Conservation (phyloP, 2,888 invertebrate species). For the Tricholauxania praeusta region DNA sequence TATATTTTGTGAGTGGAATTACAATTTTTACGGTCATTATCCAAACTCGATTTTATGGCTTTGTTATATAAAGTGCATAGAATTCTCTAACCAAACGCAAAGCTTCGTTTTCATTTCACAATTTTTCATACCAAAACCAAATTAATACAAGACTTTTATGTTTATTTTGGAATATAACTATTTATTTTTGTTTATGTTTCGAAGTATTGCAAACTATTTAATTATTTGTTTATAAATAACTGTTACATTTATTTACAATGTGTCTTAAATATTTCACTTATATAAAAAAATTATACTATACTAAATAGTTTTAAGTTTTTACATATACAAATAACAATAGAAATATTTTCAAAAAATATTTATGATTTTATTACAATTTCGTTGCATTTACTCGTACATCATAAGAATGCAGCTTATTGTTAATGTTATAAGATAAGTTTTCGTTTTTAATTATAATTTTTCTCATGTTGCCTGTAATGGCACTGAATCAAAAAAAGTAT, state of each 20-base stretch:
- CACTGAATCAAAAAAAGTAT: slow-evolving; percentile 46
- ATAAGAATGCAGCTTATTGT: slow-evolving; percentile 1
- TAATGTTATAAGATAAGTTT: background rate
- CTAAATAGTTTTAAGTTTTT: slow-evolving; percentile 21
- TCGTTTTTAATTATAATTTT: background rate
- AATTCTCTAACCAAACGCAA: too few relatives aligned
- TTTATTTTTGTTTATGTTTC: too few relatives aligned
- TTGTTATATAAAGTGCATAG: too few relatives aligned
- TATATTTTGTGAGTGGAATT: too few relatives aligned
- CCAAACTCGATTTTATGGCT: too few relatives aligned
- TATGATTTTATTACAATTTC: background rate
- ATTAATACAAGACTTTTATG: too few relatives aligned
- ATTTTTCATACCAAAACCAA: too few relatives aligned
- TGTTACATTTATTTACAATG: slow-evolving; percentile 29
- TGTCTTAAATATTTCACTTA: background rate
- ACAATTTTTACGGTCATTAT: too few relatives aligned
- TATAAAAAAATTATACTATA: slow-evolving; percentile 8
- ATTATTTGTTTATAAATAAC: slow-evolving; percentile 17
- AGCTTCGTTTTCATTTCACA: too few relatives aligned
- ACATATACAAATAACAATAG: slow-evolving; percentile 25
- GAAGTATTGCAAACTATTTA: slow-evolving; percentile 19
- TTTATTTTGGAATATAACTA: background rate
- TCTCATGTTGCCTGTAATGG: slow-evolving; percentile 56
- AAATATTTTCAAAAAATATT: background rate
- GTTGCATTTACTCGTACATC: background rate